Percentiles rank a stretch among this genome's conserved stretches.
phyloP scores from a whole-genome alignment of 2,888 invertebrate genomes.

The Galerucella pusilla region DNA sequence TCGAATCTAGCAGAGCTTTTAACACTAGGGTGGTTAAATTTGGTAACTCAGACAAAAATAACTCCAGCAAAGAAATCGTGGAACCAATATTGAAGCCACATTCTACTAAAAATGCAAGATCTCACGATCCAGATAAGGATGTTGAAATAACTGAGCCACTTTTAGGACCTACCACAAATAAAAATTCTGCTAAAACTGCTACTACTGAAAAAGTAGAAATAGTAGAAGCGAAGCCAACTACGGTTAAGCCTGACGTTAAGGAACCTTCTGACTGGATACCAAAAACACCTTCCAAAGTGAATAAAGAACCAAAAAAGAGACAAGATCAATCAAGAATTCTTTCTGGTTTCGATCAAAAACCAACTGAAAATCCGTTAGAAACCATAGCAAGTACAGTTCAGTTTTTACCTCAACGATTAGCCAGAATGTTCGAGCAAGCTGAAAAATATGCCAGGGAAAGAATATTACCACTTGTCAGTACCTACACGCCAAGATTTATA shows the following conservation, averaged over 20 bases:
- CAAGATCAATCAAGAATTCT: slow-evolving; percentile 57
- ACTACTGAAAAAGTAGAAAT: slow-evolving; percentile 11
- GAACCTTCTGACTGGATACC: slow-evolving; percentile 57
- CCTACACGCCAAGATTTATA: slow-evolving; percentile 79
- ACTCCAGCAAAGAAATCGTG: slow-evolving; percentile 71
- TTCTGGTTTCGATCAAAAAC: slow-evolving; percentile 27
- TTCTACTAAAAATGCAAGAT: slow-evolving; percentile 68
- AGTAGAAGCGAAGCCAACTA: slow-evolving; percentile 55
- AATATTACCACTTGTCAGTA: slow-evolving; percentile 79
- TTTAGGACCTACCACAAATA: slow-evolving; percentile 63
- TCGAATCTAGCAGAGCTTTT: slow-evolving; percentile 72
- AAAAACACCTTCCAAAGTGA: slow-evolving; percentile 31
- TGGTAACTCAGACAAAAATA: slow-evolving; percentile 33
- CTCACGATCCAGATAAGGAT: slow-evolving; percentile 63
- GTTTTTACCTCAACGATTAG: slow-evolving; percentile 80
- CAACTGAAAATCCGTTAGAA: slow-evolving; percentile 56
- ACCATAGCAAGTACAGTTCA: slow-evolving; percentile 74
- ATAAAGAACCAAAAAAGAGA: slow-evolving; percentile 60
- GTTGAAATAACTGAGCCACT: slow-evolving; percentile 76
- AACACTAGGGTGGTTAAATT: slow-evolving; percentile 58
- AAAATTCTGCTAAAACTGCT: slow-evolving; percentile 18
- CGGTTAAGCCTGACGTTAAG: slow-evolving; percentile 49
- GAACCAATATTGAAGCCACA: slow-evolving; percentile 79
- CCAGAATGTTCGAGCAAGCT: slow-evolving; percentile 83
- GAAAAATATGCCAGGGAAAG: slow-evolving; percentile 85